Conservation (phyloP, 2,888 invertebrate genomes). For the Xanthia togata region DNA sequence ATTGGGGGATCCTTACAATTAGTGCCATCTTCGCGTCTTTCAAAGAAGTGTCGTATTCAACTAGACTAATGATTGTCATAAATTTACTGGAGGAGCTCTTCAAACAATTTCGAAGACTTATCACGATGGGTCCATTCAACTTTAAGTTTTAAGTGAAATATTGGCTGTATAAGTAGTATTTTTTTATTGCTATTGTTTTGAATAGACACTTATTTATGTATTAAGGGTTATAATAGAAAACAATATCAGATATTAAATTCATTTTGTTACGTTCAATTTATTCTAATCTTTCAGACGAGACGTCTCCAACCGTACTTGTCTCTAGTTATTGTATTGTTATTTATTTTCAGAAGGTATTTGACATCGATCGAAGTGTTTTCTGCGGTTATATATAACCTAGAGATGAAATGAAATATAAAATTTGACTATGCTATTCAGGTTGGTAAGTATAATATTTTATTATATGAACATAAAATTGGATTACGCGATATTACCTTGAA, state of each 20-base stretch:
- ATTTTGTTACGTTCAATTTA: constrained; percentile 39
- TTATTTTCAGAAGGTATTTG: constrained; percentile 35
- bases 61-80: constrained; percentile 86
- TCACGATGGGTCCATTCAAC: constrained; percentile 71
- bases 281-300: constrained; percentile 46
- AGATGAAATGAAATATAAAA: constrained; percentile 17
- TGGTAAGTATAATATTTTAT: neutral
- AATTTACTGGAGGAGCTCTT: constrained; percentile 81
- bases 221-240: constrained; percentile 12
- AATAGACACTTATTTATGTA: constrained; percentile 10
- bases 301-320: constrained; percentile 29
- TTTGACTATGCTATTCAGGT: neutral
- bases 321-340: constrained; percentile 13
- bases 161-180: constrained; percentile 34
- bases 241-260: constrained; percentile 24
- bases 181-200: constrained; percentile 35
- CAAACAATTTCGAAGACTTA: constrained; percentile 80
- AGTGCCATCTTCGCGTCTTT: constrained; percentile 82
- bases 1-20: constrained; percentile 85
- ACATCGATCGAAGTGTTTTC: neutral
- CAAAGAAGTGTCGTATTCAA: constrained; percentile 86
- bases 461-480: neutral
- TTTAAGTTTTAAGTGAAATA: constrained; percentile 59
- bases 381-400: constrained; percentile 10
- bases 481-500: neutral